phyloP scores from a whole-genome alignment of 1,140 invertebrate genomes.

The Ostrea edulis region DNA sequence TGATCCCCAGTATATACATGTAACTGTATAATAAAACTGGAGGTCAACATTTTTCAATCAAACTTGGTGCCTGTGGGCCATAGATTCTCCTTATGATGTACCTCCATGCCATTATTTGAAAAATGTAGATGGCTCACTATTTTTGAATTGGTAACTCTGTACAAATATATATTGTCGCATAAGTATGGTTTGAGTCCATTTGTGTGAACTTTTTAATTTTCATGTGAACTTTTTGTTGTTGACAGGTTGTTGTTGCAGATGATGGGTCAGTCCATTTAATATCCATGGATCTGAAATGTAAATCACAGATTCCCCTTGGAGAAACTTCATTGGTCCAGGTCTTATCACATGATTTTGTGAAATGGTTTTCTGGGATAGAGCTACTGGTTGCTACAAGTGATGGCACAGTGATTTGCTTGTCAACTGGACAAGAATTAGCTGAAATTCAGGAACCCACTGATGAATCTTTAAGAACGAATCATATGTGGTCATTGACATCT shows the following conservation, averaged over 20 bases:
- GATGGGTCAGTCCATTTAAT: conserved; percentile 74
- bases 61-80: too few species aligned
- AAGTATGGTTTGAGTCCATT: neutral
- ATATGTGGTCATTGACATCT: conserved; percentile 54
- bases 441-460: conserved; percentile 55
- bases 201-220: too few species aligned
- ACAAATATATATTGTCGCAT: neutral
- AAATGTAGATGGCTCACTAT: neutral
- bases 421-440: conserved; percentile 59
- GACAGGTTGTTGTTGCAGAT: conserved; percentile 71
- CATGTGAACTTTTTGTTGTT: conserved; percentile 11
- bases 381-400: conserved; percentile 74
- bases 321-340: conserved; percentile 75
- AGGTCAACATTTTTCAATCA: too few species aligned
- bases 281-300: conserved; percentile 69
- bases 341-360: conserved; percentile 70
- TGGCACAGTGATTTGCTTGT: conserved; percentile 74
- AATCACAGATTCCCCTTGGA: conserved; percentile 67
- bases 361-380: conserved; percentile 68
- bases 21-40: too few species aligned
- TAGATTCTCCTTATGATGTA: too few species aligned
- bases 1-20: too few species aligned
- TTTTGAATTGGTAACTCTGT: neutral
- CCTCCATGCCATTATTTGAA: too few species aligned
- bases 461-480: conserved; percentile 49